These are phyloP conservation scores for Monomorium pharaonis DNA, from an alignment of 1,140 invertebrate species.

Conservation along the genomic window DNA sequence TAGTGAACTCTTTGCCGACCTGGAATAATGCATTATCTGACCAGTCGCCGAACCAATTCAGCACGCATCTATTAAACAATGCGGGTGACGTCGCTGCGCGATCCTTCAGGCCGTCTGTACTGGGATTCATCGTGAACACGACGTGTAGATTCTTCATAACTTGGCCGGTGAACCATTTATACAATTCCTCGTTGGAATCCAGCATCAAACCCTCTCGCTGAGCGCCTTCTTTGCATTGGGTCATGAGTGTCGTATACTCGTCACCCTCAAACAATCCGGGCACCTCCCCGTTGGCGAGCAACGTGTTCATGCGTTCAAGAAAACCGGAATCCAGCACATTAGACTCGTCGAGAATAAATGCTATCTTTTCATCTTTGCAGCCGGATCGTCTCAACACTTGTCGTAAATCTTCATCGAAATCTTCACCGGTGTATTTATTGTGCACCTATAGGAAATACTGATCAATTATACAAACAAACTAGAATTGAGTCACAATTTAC, in stretches of 20 bases:
- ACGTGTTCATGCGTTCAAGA: conserved; percentile 99
- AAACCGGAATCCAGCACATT: conserved; percentile 99
- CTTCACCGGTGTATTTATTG: conserved; percentile 99
- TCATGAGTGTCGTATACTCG: conserved; percentile 99
- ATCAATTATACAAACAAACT: background rate
- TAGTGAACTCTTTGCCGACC: conserved; percentile 95
- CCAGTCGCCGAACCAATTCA: conserved; percentile 99
- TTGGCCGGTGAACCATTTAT: conserved; percentile 99
- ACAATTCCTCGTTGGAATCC: conserved; percentile 99
- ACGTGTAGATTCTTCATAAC: conserved; percentile 99
- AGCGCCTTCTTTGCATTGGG: conserved; percentile 99
- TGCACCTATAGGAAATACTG: conserved; percentile 89
- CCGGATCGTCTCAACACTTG: conserved; percentile 97
- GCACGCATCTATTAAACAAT: conserved; percentile 99
- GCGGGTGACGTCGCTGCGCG: conserved; percentile 99
- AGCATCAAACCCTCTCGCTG: conserved; percentile 99
- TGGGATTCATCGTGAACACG: conserved; percentile 99
- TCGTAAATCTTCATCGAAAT: conserved; percentile 99
- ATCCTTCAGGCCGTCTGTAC: conserved; percentile 98
- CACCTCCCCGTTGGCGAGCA: conserved; percentile 99
- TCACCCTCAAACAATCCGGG: conserved; percentile 97
- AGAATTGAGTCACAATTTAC: too few species aligned
- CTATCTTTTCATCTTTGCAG: conserved; percentile 99
- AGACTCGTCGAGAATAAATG: conserved; percentile 99
- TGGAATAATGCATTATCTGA: conserved; percentile 98